Evolutionary conservation across 2,888 invertebrate genomes (phyloP).

Genomic region (Hemaris fuciformis): DNA sequence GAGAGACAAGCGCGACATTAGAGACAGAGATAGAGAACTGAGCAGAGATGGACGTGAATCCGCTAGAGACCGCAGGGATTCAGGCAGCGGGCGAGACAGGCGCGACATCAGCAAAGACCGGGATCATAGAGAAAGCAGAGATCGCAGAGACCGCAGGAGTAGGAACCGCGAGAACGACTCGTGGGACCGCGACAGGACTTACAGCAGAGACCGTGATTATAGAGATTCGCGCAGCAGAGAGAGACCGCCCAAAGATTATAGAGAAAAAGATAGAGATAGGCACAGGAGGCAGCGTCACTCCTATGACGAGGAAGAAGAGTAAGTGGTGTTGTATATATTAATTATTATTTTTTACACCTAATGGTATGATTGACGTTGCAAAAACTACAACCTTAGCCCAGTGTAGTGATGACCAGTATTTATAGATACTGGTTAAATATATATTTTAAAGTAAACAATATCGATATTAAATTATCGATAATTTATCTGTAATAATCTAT

Average conservation of each 20-base stretch:
- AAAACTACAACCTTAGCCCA: too few species aligned
- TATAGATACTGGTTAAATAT: too few species aligned
- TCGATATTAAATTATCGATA: too few species aligned
- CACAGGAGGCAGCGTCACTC: conserved; percentile 83
- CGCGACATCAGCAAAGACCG: conserved; percentile 64
- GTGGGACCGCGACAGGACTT: conserved; percentile 72
- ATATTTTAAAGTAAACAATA: too few species aligned
- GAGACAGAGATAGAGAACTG: conserved; percentile 63
- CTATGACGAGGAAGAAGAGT: conserved; percentile 88
- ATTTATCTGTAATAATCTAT: too few species aligned
- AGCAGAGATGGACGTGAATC: conserved; percentile 71
- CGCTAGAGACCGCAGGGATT: conserved; percentile 53
- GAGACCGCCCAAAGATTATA: conserved; percentile 74
- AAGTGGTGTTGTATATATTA: conserved; percentile 41
- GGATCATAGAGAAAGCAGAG: conserved; percentile 57
- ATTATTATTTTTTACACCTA: too few species aligned
- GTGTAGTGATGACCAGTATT: too few species aligned
- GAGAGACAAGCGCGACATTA: conserved; percentile 64
- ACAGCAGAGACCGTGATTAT: conserved; percentile 70
- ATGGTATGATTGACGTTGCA: too few species aligned
- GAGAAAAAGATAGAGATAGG: conserved; percentile 72
- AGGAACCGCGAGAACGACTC: conserved; percentile 65
- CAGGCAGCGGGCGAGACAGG: conserved; percentile 72
- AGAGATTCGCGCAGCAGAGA: conserved; percentile 68
- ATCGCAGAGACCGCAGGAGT: conserved; percentile 56